phyloP scores from a whole-genome alignment of 2,113 vertebrate species.

The Mastomys natalensis region DNA sequence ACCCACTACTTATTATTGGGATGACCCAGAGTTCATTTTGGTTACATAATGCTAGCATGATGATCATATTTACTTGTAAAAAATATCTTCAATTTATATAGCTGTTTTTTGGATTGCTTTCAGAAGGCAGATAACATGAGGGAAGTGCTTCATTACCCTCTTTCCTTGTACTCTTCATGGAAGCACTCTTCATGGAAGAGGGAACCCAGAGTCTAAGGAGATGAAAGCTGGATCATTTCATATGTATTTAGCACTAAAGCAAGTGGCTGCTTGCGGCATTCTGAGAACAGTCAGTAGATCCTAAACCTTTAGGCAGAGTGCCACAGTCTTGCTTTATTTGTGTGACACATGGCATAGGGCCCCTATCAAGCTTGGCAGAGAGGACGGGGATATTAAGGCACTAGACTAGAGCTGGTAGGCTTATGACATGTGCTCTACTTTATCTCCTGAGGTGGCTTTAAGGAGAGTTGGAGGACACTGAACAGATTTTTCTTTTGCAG shows the following conservation, averaged over 20 bases:
- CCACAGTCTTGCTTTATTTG: neutral
- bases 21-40: constrained; percentile 61
- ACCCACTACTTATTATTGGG: constrained; percentile 53
- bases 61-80: constrained; percentile 57
- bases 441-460: constrained; percentile 42
- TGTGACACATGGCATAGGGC: neutral
- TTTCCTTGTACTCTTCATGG: constrained; percentile 51
- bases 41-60: constrained; percentile 58
- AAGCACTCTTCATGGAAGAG: constrained; percentile 51
- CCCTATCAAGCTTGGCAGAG: constrained; percentile 45
- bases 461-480: constrained; percentile 86
- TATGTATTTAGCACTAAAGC: constrained; percentile 65
- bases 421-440: constrained; percentile 14
- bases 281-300: neutral
- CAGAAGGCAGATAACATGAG: constrained; percentile 59
- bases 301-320: neutral
- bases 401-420: constrained; percentile 37
- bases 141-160: constrained; percentile 55
- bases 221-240: constrained; percentile 46
- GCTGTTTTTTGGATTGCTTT: constrained; percentile 72
- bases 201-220: constrained; percentile 39
- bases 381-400: neutral
- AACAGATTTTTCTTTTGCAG: constrained; percentile 92
- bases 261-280: constrained; percentile 41
- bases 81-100: constrained; percentile 50